Evolutionary conservation across 2,797 vertebrate species (phyloP), one percentile per base, ranked within the genome.

Genomic region (Pelodytes ibericus): DNA sequence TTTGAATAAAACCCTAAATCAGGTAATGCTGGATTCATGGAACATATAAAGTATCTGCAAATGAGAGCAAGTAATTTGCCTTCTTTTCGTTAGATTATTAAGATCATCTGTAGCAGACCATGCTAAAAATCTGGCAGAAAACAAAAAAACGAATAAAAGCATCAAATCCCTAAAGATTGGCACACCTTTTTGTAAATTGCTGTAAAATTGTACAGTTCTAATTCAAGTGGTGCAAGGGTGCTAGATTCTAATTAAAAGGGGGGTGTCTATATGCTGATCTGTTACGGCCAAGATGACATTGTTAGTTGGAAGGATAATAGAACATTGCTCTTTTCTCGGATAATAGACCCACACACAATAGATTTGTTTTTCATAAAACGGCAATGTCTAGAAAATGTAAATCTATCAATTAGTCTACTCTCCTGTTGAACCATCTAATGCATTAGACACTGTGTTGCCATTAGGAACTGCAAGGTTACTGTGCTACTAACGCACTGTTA

Each of bases 321-420:
- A 84, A 81, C 84, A 83, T 85, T 83, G 82, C 85, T 79, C 86
- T 87, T 88, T 86, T 84, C 66, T 75, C 84, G 83, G 71, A 83
- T 87, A 71, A 80, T 76, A 83, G 70, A 83, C 82, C 80, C 84
- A 73, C 82, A 79, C 85, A 82, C 82, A 84, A 87, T 81, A 86
- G 83, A 87, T 85, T 89, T 87, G 86, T 79, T 72, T 87, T 85
- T 83, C 84, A 86, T 84, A 83, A 87, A 83, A 80, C 80, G 79
- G 85, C 69, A 80, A 72, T 87, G 82, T 82, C 75, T 80, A 83
- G 84, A 85, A 87, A 82, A 86, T 87, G 87, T 86, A 86, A 90
- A 87, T 89, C 73, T 73, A 81, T 84, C 87, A 88, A 88, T 89
- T 86, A 88, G 83, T 64, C 61, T 69, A 25, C 60, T 87, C 83